Percentiles rank a stretch among this genome's conserved stretches.
Conservation (phyloP, 2,888 invertebrate species). For the Nomada ruficornis region DNA sequence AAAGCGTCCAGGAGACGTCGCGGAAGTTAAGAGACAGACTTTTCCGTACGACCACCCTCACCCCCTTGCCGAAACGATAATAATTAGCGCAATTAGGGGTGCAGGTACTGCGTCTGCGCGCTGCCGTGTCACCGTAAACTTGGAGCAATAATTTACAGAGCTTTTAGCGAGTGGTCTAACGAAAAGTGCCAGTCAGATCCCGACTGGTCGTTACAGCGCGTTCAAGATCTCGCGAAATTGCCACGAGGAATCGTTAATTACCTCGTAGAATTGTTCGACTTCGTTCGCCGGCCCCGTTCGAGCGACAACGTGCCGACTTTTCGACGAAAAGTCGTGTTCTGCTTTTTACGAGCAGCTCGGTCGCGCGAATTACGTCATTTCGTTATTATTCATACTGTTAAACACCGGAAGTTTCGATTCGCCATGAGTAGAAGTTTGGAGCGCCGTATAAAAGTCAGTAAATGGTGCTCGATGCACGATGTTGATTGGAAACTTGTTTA, state of each 20-base stretch:
- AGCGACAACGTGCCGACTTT: not conserved
- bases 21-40: conserved; percentile 54
- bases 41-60: conserved; percentile 22
- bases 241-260: conserved; percentile 41
- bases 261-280: conserved; percentile 10
- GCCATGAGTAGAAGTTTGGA: conserved; percentile 24
- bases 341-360: not conserved
- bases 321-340: not conserved
- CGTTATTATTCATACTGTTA: conserved; percentile 43
- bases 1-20: conserved; percentile 65
- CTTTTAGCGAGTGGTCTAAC: conserved; percentile 62
- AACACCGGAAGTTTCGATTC: conserved; percentile 29
- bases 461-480: conserved; percentile 35
- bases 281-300: not conserved
- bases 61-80: conserved; percentile 71
- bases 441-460: conserved; percentile 17
- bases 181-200: conserved; percentile 40
- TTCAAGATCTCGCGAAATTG: conserved; percentile 29
- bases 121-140: conserved; percentile 65
- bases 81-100: conserved; percentile 75
- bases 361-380: conserved; percentile 23
- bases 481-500: conserved; percentile 22
- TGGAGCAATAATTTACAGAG: conserved; percentile 71
- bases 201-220: conserved; percentile 34
- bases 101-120: conserved; percentile 53